Evolutionary conservation across 2,888 invertebrate species (phyloP).

Genomic region (Dusona sp.): DNA sequence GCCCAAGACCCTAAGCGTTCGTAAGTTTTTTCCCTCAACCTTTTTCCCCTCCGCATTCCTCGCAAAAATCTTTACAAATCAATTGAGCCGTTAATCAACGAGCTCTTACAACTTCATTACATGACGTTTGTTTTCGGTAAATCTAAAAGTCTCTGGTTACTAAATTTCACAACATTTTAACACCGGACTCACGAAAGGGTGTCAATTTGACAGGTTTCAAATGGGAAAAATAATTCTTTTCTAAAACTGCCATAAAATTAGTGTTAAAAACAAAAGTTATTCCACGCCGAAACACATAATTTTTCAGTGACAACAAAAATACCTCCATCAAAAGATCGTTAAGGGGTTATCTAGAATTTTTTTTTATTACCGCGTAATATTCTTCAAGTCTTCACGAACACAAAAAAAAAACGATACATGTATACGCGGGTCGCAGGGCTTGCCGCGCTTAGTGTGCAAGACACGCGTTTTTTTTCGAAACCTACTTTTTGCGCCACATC

Average conservation of each 20-base stretch:
- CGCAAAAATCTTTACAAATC: constrained; percentile 1
- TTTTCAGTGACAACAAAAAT: no score
- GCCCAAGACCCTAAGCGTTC: background rate
- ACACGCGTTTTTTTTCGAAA: background rate
- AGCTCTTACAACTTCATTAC: background rate
- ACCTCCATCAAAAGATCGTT: background rate
- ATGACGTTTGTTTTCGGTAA: background rate
- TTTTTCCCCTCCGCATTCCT: background rate
- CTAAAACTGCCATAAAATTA: background rate
- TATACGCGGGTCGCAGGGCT: background rate
- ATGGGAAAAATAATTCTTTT: background rate
- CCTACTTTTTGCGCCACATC: no score
- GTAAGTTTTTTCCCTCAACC: background rate
- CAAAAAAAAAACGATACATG: background rate
- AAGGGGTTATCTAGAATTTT: background rate
- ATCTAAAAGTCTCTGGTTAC: background rate
- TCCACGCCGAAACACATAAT: no score
- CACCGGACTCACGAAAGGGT: no score
- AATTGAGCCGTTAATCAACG: constrained; percentile 1
- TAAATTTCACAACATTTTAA: background rate
- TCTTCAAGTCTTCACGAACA: background rate
- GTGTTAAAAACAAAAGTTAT: background rate
- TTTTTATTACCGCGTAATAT: background rate
- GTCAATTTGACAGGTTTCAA: background rate
- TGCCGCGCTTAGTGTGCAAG: background rate